Conservation (phyloP, 1,140 invertebrate species). For the Papilio polyxenes region DNA sequence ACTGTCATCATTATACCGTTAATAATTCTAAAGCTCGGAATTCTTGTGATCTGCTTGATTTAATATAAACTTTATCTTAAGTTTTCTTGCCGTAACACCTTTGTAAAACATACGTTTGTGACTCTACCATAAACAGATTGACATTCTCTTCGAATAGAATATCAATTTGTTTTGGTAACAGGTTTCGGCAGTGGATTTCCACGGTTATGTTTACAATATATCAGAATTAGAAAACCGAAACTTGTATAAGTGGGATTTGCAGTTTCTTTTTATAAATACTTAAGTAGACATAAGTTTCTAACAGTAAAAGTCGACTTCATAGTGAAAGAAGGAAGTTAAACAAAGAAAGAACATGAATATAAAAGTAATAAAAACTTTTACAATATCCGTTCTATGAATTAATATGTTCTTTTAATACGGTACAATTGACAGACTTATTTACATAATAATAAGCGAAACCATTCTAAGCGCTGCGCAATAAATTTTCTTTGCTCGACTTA, state of each 20-base stretch:
- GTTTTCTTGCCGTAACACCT: too few relatives aligned
- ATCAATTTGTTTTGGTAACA: too few relatives aligned
- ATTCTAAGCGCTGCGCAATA: not conserved
- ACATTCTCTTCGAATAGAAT: too few relatives aligned
- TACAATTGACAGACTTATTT: not conserved
- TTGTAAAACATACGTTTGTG: too few relatives aligned
- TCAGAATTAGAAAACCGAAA: not conserved
- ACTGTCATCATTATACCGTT: not conserved
- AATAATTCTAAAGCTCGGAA: not conserved
- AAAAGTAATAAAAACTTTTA: conserved; percentile 20
- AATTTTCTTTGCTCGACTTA: not conserved
- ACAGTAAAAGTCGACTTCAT: not conserved
- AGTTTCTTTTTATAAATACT: not conserved
- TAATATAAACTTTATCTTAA: not conserved
- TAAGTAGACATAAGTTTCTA: not conserved
- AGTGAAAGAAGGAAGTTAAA: conserved; percentile 20
- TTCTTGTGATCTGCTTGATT: not conserved
- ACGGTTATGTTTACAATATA: too few relatives aligned
- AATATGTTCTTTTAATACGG: not conserved
- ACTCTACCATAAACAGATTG: too few relatives aligned
- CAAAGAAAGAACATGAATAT: not conserved
- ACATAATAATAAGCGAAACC: conserved; percentile 6
- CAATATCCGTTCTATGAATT: conserved; percentile 6
- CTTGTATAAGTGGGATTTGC: not conserved
- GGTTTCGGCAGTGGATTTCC: too few relatives aligned